A percentile compares a stretch with the other conserved stretches of the same genome.
Evolutionary conservation across 2,797 vertebrate genomes (phyloP).

Genomic region (Linurgus olivaceus): DNA sequence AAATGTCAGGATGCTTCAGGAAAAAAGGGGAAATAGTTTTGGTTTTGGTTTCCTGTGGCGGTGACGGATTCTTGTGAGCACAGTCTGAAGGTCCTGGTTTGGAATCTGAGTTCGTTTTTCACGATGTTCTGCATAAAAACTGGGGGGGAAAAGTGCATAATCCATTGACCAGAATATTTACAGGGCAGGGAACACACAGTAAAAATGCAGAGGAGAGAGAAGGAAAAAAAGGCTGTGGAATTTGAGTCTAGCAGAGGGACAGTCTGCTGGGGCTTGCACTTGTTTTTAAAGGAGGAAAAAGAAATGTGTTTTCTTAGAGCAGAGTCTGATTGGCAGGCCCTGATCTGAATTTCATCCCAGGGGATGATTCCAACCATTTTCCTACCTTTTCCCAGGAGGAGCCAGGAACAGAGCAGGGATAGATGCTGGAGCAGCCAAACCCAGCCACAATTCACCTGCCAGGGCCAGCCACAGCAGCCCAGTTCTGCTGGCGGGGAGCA

Average conservation of each 20-base stretch:
- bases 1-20: background rate
- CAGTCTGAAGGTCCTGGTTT: background rate
- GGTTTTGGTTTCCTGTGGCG: conserved; percentile 35
- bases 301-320: background rate
- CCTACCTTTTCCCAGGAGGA: background rate
- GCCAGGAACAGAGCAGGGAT: background rate
- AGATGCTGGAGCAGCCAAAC: background rate
- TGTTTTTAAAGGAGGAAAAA: conserved; percentile 7
- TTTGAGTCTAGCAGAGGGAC: background rate
- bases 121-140: background rate
- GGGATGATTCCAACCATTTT: background rate
- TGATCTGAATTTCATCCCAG: background rate
- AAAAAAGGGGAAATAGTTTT: conserved; percentile 21
- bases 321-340: background rate
- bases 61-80: background rate
- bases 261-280: background rate
- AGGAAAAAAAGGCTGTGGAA: background rate
- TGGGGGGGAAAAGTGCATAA: fast-evolving
- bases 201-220: background rate
- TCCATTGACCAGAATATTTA: background rate
- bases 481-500: fast-evolving
- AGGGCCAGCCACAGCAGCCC: background rate
- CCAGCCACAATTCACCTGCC: background rate
- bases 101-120: background rate
- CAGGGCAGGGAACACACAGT: background rate